phyloP scores from a whole-genome alignment of 2,113 vertebrate species.

The Pollimyrus isidori region DNA sequence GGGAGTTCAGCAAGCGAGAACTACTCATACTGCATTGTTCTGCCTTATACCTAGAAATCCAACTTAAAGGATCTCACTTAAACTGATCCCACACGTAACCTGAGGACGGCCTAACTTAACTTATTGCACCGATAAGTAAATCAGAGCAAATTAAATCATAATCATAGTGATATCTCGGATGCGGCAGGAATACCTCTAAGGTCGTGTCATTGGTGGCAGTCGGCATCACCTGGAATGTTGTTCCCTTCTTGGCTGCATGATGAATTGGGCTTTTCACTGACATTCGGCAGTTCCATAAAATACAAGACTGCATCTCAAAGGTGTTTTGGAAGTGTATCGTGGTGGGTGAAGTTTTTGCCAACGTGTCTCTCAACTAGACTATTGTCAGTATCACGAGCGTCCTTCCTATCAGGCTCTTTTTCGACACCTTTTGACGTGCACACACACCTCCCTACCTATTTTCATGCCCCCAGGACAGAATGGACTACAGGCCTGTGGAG shows the following conservation, averaged over 20 bases:
- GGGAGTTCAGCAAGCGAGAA: too few species aligned
- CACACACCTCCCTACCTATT: slow-evolving; percentile 5
- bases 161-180: background rate
- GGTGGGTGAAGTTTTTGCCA: background rate
- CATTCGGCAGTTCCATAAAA: background rate
- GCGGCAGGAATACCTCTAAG: background rate
- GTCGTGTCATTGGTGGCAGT: background rate
- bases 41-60: background rate
- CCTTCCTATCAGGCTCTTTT: slow-evolving; percentile 45
- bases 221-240: background rate
- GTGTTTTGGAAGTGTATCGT: background rate
- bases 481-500: slow-evolving; percentile 49
- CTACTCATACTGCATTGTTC: background rate
- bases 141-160: background rate
- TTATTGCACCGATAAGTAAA: background rate
- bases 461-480: slow-evolving; percentile 43
- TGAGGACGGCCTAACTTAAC: background rate
- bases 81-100: background rate
- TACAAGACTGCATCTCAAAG: background rate
- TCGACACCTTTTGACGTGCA: background rate
- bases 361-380: slow-evolving; percentile 37
- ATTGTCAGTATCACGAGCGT: slow-evolving; percentile 46
- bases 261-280: background rate
- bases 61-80: too few species aligned
- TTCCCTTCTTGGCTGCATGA: background rate